Conservation (phyloP, 2,113 vertebrate genomes). For the Craseonycteris thonglongyai region DNA sequence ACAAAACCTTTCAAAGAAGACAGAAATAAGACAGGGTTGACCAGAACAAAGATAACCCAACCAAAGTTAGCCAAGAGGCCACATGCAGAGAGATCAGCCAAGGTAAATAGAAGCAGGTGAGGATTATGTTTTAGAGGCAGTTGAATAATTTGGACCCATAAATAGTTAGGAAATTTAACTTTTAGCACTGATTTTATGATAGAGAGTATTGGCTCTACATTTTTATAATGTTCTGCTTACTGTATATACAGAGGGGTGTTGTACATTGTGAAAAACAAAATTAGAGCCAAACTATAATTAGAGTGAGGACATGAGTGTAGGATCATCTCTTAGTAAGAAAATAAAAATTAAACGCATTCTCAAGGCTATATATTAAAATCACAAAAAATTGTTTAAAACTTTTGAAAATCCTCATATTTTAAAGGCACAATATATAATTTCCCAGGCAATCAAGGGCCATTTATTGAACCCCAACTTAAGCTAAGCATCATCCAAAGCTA, state of each 20-base stretch:
- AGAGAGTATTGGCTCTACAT: background rate
- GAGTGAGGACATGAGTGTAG: background rate
- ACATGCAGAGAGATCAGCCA: background rate
- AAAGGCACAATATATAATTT: background rate
- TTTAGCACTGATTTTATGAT: background rate
- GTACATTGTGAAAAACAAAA: background rate
- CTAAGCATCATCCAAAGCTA: background rate
- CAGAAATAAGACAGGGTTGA: background rate
- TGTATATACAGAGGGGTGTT: background rate
- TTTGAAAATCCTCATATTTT: background rate
- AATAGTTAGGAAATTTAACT: background rate
- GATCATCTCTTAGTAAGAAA: background rate
- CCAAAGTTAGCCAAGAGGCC: background rate
- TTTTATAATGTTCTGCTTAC: background rate
- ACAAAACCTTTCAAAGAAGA: too few species aligned
- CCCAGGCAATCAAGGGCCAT: background rate
- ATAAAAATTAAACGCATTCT: background rate
- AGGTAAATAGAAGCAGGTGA: background rate
- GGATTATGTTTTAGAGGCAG: background rate
- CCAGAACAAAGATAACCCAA: background rate
- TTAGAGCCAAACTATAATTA: background rate
- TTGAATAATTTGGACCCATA: background rate
- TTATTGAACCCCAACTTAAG: background rate
- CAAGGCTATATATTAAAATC: background rate
- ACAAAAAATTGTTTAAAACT: background rate